Base-by-base conservation (phyloP, 23 tunicate genomes). In the Trididemnum nubilum region DNA sequence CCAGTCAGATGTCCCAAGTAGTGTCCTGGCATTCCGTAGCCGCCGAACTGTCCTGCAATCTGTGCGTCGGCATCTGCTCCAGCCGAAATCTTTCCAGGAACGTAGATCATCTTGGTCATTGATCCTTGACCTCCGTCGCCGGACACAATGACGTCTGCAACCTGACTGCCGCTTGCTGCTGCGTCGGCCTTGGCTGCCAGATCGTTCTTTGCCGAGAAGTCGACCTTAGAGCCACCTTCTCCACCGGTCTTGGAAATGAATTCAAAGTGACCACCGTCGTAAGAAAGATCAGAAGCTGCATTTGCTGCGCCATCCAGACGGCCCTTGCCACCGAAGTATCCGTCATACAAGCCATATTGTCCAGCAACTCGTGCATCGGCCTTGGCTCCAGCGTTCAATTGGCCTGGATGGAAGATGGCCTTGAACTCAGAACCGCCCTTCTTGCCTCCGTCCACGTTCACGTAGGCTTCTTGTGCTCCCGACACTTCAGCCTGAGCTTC, bases 391-490 rank as follows among this genome's bases (percentile, higher is more conserved):
- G 38, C 38, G 38, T 67, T 33, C 38, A 67, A 32, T 33, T 67
- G 37, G 7, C 74, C 74, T 31, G 74, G 74, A 12, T 67, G 74
- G 74, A 12, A 67, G 18, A 31, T 67, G 74, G 25, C 7, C 74
- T 31, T 24, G 37, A 31, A 4, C 38, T 7, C 5, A 2, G 37
- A 67, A 3, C 74, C 74, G 37, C 74, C 74, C 38, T 31, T 67
- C 74, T 67, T 67, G 74, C 38, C 74, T 67, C 74, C 74, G 74
- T 31, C 38, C n/a, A 67, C 74, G 37, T 24, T 7, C n/a, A 67
- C n/a, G n/a, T 3, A 21, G 7, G 74, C 74, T 5, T 67, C 74
- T 15, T 67, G 74, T n/a, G 37, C 2, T 67, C 74, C 74, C 12
- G 37, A 31, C 12, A 33, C 74, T 30, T 31, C 21, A 3, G 74